Base-by-base conservation (phyloP, 1,140 invertebrate species). In the Anastrepha ludens region DNA sequence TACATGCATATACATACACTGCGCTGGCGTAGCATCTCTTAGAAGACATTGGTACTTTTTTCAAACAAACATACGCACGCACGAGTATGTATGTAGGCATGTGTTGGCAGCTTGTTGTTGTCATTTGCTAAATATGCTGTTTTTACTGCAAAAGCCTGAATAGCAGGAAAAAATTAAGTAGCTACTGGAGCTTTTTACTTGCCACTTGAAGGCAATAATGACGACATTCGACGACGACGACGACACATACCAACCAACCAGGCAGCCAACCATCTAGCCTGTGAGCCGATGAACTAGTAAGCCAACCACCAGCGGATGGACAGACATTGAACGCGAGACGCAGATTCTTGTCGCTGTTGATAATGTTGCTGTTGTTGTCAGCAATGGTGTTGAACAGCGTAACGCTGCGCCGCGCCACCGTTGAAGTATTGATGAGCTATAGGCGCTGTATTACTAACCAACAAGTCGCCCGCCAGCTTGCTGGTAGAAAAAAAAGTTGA, bases 101-200 rank as follows among this genome's bases (percentile, higher is more conserved):
- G 29, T 50, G 44, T 41, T 9, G 9, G 44, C 2, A n/a, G 64
- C 47, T 87, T 87, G 88, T 74, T 89, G 87, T 92, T 92, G 91
- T 92, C 91, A 92, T 92, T 92, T 91, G 91, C 91, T 92, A 92
- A 92, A 92, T 92, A 92, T 91, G 91, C 90, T 92, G 91, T 91
- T 92, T 91, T 91, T 92, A 64, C 65, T 41, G 81, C 78, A 67
- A 60, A 86, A 55, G 29, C 0, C 64, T 60, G n/a, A 50, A 64
- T 5, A 59, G 87, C 44, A 13, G 41, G 67, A 62, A 60, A 85
- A 85, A 87, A 87, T 50, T 29, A 58, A 70, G 67, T 55, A 92
- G 90, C 90, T 91, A 91, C 90, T 91, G 90, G 89, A 91, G 91
- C 90, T 91, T 92, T 92, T 92, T 91, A 92, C 91, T 92, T 91